Evolutionary conservation across 2,888 invertebrate species (phyloP), one percentile per base, ranked within the genome.

Genomic region (Clitarchus hookeri): DNA sequence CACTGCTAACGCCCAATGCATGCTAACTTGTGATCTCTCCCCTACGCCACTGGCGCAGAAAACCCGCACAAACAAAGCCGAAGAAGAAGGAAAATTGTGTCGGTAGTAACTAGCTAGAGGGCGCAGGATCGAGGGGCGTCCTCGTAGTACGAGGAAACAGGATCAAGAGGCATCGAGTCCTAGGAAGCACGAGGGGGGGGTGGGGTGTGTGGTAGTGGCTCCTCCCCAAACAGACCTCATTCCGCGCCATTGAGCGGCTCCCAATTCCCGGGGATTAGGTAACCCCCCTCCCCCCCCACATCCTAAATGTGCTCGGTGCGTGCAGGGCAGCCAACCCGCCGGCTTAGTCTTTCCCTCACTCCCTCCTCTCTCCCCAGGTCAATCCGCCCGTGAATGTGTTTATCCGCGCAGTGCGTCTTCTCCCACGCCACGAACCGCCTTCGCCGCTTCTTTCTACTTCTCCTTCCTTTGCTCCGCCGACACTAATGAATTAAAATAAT

Each of bases 161-260:
- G 65, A 65, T 65, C 65, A 65, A 65, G 65, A 65, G 6, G 65
- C 12, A 19, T 16, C 36, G n/a, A 2, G 65, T 65, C 65, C 65
- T n/a, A 2, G 36, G n/a, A n/a, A n/a, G n/a, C n/a, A n/a, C n/a
- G n/a, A n/a, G 4, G 36, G 36, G 36, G 53, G 8, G 3, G 53
- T 1, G 19, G 53, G 53, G 53, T 16, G 53, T 12, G 53, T 1
- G 53, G 53, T 12, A 19, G 53, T 2, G 8, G 53, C 53, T 53
- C 53, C 65, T 65, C 65, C 23, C 65, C 65, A 65, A 65, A 65
- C 65, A 65, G 65, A 65, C 65, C 65, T 65, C 65, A 65, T 65
- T 65, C 65, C 65, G 65, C 65, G 65, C 65, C 65, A 65, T 65
- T 65, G 65, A 65, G 65, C 65, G 65, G 65, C 65, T 65, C 65